Evolutionary conservation across 2,888 invertebrate species (phyloP), one percentile per base, ranked within the genome.

Genomic region (Phasia obesa): DNA sequence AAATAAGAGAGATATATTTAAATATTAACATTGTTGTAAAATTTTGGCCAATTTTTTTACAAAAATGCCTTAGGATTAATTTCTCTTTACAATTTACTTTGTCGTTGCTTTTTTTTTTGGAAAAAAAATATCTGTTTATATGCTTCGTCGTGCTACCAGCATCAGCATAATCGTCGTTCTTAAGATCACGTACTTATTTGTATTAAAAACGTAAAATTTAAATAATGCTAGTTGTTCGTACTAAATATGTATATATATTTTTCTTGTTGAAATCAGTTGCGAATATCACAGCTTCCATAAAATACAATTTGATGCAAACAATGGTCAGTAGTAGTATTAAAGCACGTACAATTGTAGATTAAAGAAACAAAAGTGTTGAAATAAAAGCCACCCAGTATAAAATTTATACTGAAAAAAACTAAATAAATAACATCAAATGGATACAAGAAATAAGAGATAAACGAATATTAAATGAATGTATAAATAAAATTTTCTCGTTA

Each of bases 181-280:
- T 23, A 49, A 51, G 59, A 76, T 25, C 76, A 76, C 76, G 76
- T 76, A 42, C 53, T 38, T 27, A 27, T 19, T 55, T 31, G 38
- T 62, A 62, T 55, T 64, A 57, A 74, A 44, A 64, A 74, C 35
- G 31, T 55, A 17, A 65, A 57, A 75, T 75, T 35, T 42, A 38
- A 42, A 53, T 53, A 21, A 62, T 62, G 62, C 23, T 71, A 19
- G 25, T 17, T 17, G 0, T n/a, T 23, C 7, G 19, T 31, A 11
- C 31, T 55, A 15, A 4, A 9, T n/a, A 27, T 11, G 31, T 25
- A 11, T 31, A 19, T 64, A 15, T 53, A 17, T 42, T 25, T 21
- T 3, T 7, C 19, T n/a, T 11, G 9, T n/a, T 11, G 9, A 13
- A 44, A 0, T 47, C 4, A 59, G 6, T 47, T 23, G 9, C 23